phyloP scores from a whole-genome alignment of 2,113 vertebrate species.

The Pelecanoides urinatrix region DNA sequence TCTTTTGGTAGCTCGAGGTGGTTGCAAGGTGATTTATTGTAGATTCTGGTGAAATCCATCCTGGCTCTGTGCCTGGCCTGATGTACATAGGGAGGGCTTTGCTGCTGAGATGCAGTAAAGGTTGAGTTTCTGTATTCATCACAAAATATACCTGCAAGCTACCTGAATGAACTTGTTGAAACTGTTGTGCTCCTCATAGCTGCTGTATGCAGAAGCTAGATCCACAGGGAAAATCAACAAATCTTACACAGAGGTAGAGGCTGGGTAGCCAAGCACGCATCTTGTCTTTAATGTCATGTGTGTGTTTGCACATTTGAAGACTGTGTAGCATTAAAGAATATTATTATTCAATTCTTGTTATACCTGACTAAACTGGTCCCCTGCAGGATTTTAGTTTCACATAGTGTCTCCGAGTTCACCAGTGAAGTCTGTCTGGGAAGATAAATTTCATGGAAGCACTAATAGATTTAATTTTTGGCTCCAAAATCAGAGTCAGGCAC shows the following conservation, averaged over 20 bases:
- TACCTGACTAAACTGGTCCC: not conserved
- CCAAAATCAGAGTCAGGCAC: not conserved
- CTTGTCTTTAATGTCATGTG: not conserved
- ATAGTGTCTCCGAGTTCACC: not conserved
- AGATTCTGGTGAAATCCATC: not conserved
- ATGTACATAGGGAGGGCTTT: not conserved
- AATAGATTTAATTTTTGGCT: not conserved
- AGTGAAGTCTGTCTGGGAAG: not conserved
- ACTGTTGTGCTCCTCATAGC: not conserved
- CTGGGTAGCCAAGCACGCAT: not conserved
- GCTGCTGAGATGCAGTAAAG: not conserved
- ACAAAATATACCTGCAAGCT: not conserved
- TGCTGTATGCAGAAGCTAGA: not conserved
- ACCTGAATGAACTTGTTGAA: not conserved
- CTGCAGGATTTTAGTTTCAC: not conserved
- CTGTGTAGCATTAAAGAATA: not conserved
- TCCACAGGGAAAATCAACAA: not conserved
- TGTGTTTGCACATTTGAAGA: not conserved
- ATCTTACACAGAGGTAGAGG: not conserved
- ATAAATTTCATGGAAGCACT: not conserved
- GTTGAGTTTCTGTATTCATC: not conserved
- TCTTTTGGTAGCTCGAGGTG: not conserved
- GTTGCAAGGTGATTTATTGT: not conserved
- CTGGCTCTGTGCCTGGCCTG: not conserved
- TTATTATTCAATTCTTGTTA: not conserved